Percentiles rank a stretch among this genome's conserved stretches.
Evolutionary conservation across 2,888 invertebrate species (phyloP).

Genomic region (Cyaniris semiargus): DNA sequence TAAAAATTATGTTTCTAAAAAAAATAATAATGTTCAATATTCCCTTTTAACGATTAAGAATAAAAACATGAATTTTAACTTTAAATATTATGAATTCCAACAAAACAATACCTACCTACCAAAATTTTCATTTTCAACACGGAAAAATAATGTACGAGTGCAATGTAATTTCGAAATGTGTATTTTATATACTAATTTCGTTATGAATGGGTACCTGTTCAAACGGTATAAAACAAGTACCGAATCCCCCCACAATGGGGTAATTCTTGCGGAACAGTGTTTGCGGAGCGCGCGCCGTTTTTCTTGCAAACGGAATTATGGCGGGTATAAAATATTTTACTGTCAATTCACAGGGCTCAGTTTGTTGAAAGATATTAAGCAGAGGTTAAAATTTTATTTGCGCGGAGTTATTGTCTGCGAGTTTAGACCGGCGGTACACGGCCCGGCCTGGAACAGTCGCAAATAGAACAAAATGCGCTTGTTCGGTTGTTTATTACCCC

Average conservation of each 20-base stretch:
- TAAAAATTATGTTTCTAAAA: neutral
- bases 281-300: conserved; percentile 66
- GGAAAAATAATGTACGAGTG: neutral
- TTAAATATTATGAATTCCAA: neutral
- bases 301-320: conserved; percentile 79
- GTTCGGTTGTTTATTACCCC: conserved; percentile 65
- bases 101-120: neutral
- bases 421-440: conserved; percentile 55
- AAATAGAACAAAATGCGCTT: conserved; percentile 65
- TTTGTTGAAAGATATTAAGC: conserved; percentile 71
- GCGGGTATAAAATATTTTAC: conserved; percentile 78
- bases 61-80: no score
- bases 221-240: conserved; percentile 44
- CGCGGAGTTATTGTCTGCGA: conserved; percentile 63
- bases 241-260: conserved; percentile 70
- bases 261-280: conserved; percentile 74
- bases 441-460: conserved; percentile 63
- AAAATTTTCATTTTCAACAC: neutral
- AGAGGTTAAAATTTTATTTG: conserved; percentile 79
- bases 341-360: conserved; percentile 72
- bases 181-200: conserved; percentile 7
- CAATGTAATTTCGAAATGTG: neutral
- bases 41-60: no score
- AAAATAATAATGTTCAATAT: no score
- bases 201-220: conserved; percentile 24